These are phyloP conservation scores for Chorisops tibialis DNA, from an alignment of 2,888 invertebrate genomes.

Conservation along the genomic window DNA sequence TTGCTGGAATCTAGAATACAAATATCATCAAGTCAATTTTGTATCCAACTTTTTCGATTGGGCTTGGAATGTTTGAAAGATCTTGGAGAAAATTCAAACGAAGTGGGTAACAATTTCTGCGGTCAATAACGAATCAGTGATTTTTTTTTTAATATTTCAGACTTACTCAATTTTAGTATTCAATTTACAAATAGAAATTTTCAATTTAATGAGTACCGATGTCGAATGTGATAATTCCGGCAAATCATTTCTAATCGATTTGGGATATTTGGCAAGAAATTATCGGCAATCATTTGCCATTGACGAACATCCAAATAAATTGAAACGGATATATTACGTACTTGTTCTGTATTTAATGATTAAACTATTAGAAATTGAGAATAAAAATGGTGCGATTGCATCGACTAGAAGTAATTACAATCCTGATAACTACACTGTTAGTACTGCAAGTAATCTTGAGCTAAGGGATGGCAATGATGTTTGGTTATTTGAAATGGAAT, in stretches of 20 bases:
- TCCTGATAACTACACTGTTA: slow-evolving; percentile 19
- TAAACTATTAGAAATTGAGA: slow-evolving; percentile 21
- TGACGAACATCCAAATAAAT: background rate
- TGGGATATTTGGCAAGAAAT: slow-evolving; percentile 27
- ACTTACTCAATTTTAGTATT: slow-evolving; percentile 16
- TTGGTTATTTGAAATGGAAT: slow-evolving; percentile 36
- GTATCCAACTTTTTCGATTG: slow-evolving; percentile 26
- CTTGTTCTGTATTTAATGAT: slow-evolving; percentile 24
- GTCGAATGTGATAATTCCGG: slow-evolving; percentile 8
- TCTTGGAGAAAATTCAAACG: slow-evolving; percentile 3
- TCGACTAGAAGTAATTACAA: slow-evolving; percentile 5
- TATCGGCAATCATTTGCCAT: slow-evolving; percentile 20
- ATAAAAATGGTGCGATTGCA: background rate
- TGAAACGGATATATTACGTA: slow-evolving; percentile 25
- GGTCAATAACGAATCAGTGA: too few relatives aligned
- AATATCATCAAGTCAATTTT: slow-evolving; percentile 26
- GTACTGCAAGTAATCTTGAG: slow-evolving; percentile 33
- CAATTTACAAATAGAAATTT: slow-evolving; percentile 31
- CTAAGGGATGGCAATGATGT: slow-evolving; percentile 27
- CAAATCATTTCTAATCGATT: slow-evolving; percentile 24
- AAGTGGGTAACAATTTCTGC: slow-evolving; percentile 4
- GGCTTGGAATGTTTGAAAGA: slow-evolving; percentile 28
- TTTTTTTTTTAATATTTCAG: slow-evolving; percentile 5
- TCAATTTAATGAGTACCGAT: slow-evolving; percentile 30
- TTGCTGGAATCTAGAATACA: slow-evolving; percentile 16